A percentile compares a stretch with the other conserved stretches of the same genome.
Evolutionary conservation across 2,888 invertebrate genomes (phyloP).

Genomic region (Anodontia alba): DNA sequence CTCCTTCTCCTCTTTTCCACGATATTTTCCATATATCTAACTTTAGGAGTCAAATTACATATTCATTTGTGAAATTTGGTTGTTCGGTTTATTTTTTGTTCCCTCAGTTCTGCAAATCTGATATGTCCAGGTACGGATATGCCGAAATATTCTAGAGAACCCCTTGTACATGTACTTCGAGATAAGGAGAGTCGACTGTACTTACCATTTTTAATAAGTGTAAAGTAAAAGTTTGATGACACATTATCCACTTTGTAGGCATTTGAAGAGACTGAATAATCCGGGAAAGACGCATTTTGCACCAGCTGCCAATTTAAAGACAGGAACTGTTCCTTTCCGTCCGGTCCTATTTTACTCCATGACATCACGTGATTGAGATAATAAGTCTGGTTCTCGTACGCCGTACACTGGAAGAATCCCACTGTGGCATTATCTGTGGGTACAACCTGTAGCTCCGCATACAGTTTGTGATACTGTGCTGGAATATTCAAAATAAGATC

Average conservation of each 20-base stretch:
- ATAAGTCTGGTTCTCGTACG: constrained; percentile 34
- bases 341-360: constrained; percentile 51
- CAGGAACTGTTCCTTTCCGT: constrained; percentile 46
- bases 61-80: too few species aligned
- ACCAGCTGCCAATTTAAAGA: constrained; percentile 57
- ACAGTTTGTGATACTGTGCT: constrained; percentile 16
- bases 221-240: constrained; percentile 37
- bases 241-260: constrained; percentile 6
- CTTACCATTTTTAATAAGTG: constrained; percentile 42
- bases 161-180: too few species aligned
- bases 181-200: too few species aligned
- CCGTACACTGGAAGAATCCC: constrained; percentile 44
- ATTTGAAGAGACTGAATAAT: constrained; percentile 35
- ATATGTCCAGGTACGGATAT: too few species aligned
- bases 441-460: constrained; percentile 25
- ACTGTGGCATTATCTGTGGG: constrained; percentile 34
- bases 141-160: too few species aligned
- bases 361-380: constrained; percentile 51
- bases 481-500: background rate
- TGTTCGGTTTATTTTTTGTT: too few species aligned
- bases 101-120: too few species aligned
- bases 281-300: constrained; percentile 23
- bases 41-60: too few species aligned
- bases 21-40: too few species aligned
- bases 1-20: too few species aligned